Base-by-base conservation (phyloP, 2,888 invertebrate genomes). In the Eupithecia subfuscata region DNA sequence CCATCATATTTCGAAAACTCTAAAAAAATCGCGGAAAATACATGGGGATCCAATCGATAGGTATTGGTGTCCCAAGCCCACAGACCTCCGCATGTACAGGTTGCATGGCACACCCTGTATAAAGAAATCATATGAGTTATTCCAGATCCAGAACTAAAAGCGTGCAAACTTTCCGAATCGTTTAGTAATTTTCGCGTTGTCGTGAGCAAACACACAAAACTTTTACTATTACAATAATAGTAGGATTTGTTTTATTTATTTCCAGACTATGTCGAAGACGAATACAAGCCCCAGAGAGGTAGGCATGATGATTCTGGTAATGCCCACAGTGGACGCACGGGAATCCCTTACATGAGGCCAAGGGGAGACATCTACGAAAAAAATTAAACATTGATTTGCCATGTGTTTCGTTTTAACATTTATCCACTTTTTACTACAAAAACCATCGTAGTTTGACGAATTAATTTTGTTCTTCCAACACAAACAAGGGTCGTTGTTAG, bases 301-400 rank as follows among this genome's bases (percentile, higher is more conserved):
- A 67, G 40, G 22, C n/a, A 67, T 69, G 14, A 83, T 87, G 43
- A 71, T 73, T 83, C 84, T 6, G 83, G 82, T 3, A 82, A 84
- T 5, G 81, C 81, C 37, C 79, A 74, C 0, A 82, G 81, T 14
- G 89, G 90, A 0, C 89, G 89, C 65, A 92, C 92, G 0, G 88
- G 89, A 18, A 90, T 92, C 72, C 92, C 92, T 0, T 91, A 90
- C 81, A 87, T 91, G 74, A 82, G 84, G 34, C 88, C 90, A 52
- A 87, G 89, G 16, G 89, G 89, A 30, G 88, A 90, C 63, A 89
- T 91, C 73, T 92, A 89, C 74, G 91, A 90, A 79, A 86, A 81
- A 79, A 88, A 86, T 18, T 68, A 68, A 45, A 68, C 22, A 25
- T 8, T 68, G 8, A 22, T 22, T 43, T 18, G 48, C 48, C 6